Conservation (phyloP, 2,888 invertebrate species). For the Antheraea assamensis region DNA sequence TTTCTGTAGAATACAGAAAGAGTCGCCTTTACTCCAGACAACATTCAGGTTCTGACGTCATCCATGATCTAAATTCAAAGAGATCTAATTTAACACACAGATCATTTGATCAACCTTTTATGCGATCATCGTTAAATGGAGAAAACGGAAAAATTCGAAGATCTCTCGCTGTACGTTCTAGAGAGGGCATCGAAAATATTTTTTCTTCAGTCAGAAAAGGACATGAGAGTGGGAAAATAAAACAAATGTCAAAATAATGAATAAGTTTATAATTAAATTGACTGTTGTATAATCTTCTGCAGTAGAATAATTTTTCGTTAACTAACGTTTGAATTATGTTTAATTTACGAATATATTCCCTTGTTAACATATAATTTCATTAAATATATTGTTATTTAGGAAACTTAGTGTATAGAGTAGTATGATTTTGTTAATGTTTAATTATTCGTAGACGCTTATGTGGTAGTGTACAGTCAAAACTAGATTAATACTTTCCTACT, state of each 20-base stretch:
- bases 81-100: conserved; percentile 44
- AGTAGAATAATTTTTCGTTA: neutral
- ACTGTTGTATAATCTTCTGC: conserved; percentile 14
- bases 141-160: conserved; percentile 70
- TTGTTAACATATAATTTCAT: neutral
- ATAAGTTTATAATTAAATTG: conserved; percentile 16
- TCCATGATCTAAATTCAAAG: conserved; percentile 28
- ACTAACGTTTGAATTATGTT: neutral
- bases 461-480: neutral
- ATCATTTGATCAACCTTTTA: conserved; percentile 63
- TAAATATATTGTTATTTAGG: neutral
- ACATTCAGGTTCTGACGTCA: conserved; percentile 54
- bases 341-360: neutral
- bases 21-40: conserved; percentile 48
- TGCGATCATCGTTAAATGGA: conserved; percentile 50
- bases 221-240: conserved; percentile 56
- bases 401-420: neutral
- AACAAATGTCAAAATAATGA: conserved; percentile 50
- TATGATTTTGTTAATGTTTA: neutral
- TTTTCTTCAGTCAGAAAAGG: conserved; percentile 61
- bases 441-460: neutral
- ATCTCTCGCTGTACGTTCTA: conserved; percentile 73
- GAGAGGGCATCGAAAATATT: conserved; percentile 73
- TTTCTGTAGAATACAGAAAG: conserved; percentile 59
- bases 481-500: neutral